Percentiles rank a stretch among this genome's conserved stretches.
phyloP scores from a whole-genome alignment of 2,888 invertebrate species.

The Phengaris arion region DNA sequence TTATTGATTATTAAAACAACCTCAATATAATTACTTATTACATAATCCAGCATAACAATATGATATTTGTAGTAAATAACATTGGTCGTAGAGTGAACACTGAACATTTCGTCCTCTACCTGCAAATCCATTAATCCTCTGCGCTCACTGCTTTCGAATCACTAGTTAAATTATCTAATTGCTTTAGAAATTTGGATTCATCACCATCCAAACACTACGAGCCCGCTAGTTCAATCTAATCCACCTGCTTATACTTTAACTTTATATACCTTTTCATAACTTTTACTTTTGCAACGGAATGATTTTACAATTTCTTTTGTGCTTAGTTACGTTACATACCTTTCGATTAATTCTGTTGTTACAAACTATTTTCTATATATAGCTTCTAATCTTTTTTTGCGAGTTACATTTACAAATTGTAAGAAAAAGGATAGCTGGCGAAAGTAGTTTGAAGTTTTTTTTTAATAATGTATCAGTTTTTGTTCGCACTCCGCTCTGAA shows the following conservation, averaged over 20 bases:
- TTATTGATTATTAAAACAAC: neutral
- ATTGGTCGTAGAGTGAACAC: neutral
- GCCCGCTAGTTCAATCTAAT: too few species aligned
- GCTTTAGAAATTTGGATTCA: too few species aligned
- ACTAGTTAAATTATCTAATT: too few species aligned
- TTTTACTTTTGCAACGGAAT: neutral
- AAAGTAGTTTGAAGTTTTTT: constrained; percentile 49
- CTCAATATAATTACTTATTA: neutral
- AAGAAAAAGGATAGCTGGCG: constrained; percentile 39
- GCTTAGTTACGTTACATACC: neutral
- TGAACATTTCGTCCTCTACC: neutral
- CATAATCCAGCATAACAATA: neutral
- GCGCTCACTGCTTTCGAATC: too few species aligned
- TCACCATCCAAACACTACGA: too few species aligned
- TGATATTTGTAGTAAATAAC: neutral
- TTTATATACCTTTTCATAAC: neutral
- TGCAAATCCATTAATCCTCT: too few species aligned
- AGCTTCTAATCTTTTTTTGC: neutral
- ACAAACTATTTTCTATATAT: neutral
- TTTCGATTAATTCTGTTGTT: neutral
- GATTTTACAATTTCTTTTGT: neutral
- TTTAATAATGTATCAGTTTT: constrained; percentile 46
- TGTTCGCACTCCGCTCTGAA: constrained; percentile 46
- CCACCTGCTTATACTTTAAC: too few species aligned
- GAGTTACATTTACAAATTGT: constrained; percentile 1